phyloP scores from a whole-genome alignment of 2,797 vertebrate species.

The Melanotaenia nigrans region DNA sequence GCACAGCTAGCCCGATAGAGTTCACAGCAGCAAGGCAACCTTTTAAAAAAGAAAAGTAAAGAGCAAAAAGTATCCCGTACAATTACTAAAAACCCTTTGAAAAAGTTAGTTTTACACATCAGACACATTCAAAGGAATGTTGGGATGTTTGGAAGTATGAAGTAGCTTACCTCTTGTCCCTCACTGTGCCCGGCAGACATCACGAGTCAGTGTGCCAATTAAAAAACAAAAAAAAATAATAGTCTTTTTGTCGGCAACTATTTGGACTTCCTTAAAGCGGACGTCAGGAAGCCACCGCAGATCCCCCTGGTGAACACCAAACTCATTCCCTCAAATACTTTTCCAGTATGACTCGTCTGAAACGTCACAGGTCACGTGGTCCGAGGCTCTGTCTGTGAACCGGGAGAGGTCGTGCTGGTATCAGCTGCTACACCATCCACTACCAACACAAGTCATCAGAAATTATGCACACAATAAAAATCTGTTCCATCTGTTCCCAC shows the following conservation, averaged over 20 bases:
- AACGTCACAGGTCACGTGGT: constrained; percentile 82
- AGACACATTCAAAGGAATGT: not conserved
- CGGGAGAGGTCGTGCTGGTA: constrained; percentile 10
- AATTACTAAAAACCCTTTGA: not conserved
- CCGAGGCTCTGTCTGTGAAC: not conserved
- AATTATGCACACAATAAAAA: not conserved
- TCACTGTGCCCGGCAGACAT: constrained; percentile 71
- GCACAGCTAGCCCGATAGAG: not conserved
- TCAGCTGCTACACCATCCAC: not conserved
- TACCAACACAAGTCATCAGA: not conserved
- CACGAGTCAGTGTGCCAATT: constrained; percentile 9
- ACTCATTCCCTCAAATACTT: constrained; percentile 68
- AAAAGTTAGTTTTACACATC: constrained; percentile 12
- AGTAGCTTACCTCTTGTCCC: constrained; percentile 66
- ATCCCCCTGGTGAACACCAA: constrained; percentile 63
- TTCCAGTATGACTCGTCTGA: constrained; percentile 58
- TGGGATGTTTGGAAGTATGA: not conserved
- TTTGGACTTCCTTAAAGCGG: constrained; percentile 72
- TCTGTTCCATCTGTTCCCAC: not conserved
- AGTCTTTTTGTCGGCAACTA: constrained; percentile 36
- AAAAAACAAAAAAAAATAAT: not conserved
- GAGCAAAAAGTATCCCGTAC: constrained; percentile 2
- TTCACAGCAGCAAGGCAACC: not conserved
- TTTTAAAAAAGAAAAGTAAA: not conserved
- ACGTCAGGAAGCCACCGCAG: constrained; percentile 70